phyloP scores from a whole-genome alignment of 2,797 vertebrate genomes.

The Holocentrus rufus region DNA sequence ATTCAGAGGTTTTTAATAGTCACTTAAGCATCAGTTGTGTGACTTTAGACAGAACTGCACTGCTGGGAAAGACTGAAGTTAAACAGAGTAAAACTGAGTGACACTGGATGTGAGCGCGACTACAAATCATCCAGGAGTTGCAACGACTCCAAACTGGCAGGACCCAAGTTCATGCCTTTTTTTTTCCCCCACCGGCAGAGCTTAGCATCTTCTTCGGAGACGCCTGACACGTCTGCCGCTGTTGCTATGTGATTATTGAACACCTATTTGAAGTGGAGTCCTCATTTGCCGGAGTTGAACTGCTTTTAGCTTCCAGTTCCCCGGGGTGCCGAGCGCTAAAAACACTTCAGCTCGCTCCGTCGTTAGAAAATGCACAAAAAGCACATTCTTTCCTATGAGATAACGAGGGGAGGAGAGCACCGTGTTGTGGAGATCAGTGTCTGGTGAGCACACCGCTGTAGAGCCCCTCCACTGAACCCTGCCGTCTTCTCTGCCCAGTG shows the following conservation, averaged over 20 bases:
- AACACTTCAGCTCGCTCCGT: not conserved
- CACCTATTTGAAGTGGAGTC: constrained; percentile 10
- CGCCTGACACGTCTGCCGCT: not conserved
- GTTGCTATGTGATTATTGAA: constrained; percentile 15
- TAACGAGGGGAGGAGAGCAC: not conserved
- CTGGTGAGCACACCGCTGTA: not conserved
- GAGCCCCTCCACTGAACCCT: not conserved
- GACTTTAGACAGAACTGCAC: not conserved
- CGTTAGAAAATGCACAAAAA: constrained; percentile 1
- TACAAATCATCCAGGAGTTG: too few relatives aligned
- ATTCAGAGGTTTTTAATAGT: not conserved
- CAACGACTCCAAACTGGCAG: too few relatives aligned
- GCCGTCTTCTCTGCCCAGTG: not conserved
- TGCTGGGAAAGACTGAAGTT: not conserved
- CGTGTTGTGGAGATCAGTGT: not conserved
- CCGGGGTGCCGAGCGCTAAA: not conserved
- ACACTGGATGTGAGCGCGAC: constrained; percentile 1
- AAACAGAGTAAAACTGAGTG: not conserved
- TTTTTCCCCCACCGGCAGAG: too few relatives aligned
- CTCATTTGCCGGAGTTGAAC: not conserved
- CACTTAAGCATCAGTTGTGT: not conserved
- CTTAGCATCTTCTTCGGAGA: too few relatives aligned
- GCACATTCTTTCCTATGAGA: not conserved
- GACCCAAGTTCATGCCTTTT: too few relatives aligned
- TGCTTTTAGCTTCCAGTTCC: not conserved